Percentiles rank a stretch among this genome's conserved stretches.
phyloP scores from a whole-genome alignment of 2,888 invertebrate genomes.

The Toxonevra muliebris region DNA sequence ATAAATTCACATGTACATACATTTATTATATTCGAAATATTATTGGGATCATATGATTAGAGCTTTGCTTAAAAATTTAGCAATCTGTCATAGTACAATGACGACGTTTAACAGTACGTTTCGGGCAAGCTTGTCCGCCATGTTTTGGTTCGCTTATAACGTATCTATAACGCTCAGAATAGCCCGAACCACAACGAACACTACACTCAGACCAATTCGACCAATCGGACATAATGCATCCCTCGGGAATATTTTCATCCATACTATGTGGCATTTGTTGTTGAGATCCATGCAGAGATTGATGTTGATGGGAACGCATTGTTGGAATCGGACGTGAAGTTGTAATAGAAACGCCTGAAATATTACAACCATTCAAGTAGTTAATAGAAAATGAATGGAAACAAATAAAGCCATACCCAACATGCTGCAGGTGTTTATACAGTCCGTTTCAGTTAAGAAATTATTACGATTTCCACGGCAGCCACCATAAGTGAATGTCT shows the following conservation, averaged over 20 bases:
- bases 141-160: conserved; percentile 56
- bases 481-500: conserved; percentile 88
- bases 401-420: conserved; percentile 35
- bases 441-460: conserved; percentile 83
- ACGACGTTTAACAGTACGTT: conserved; percentile 56
- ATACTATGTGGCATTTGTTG: conserved; percentile 9
- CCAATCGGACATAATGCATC: conserved; percentile 83
- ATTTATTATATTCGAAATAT: too few species aligned
- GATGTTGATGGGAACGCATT: conserved; percentile 14
- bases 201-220: conserved; percentile 85
- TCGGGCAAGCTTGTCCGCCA: conserved; percentile 59
- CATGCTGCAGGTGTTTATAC: conserved; percentile 72
- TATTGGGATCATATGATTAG: not conserved
- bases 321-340: conserved; percentile 19
- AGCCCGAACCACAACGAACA: conserved; percentile 80
- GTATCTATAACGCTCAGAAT: conserved; percentile 68
- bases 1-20: too few species aligned
- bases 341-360: conserved; percentile 10
- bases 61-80: conserved; percentile 29
- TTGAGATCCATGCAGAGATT: conserved; percentile 22
- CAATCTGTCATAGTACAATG: conserved; percentile 60
- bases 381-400: too few species aligned
- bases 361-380: too few species aligned
- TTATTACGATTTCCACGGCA: conserved; percentile 92
- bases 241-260: conserved; percentile 55